Evolutionary conservation across 2,888 invertebrate genomes (phyloP).

Genomic region (Lampropteryx suffumata): DNA sequence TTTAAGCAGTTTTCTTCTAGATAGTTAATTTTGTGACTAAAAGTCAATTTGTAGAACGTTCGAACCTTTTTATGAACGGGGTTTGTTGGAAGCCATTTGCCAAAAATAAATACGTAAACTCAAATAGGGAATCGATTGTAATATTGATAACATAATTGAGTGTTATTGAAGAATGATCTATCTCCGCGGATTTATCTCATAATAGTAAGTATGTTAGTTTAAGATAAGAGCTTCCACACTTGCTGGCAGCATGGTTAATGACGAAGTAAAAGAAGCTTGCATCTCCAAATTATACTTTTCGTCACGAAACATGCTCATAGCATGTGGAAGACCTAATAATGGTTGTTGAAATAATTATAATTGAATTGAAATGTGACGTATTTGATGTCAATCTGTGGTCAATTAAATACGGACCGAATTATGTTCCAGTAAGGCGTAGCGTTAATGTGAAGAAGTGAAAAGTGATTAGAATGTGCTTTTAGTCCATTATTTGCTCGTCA

Average conservation of each 20-base stretch:
- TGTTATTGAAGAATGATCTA: slow-evolving; percentile 63
- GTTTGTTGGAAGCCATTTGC: slow-evolving; percentile 67
- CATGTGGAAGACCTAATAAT: slow-evolving; percentile 45
- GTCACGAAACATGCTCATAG: slow-evolving; percentile 6
- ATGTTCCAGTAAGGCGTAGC: slow-evolving; percentile 63
- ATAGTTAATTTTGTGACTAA: slow-evolving; percentile 67
- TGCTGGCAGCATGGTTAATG: slow-evolving; percentile 6
- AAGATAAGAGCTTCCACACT: slow-evolving; percentile 33
- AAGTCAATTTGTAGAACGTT: slow-evolving; percentile 61
- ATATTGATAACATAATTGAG: slow-evolving; percentile 49
- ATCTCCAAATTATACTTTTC: background rate
- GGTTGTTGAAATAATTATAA: slow-evolving; percentile 70
- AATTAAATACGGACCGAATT: slow-evolving; percentile 73
- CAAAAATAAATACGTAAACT: slow-evolving; percentile 74
- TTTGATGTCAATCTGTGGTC: slow-evolving; percentile 74
- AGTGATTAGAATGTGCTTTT: slow-evolving; percentile 52
- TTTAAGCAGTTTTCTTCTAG: slow-evolving; percentile 46
- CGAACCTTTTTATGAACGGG: slow-evolving; percentile 53
- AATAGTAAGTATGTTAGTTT: slow-evolving; percentile 67
- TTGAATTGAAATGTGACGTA: slow-evolving; percentile 54
- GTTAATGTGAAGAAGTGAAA: slow-evolving; percentile 51
- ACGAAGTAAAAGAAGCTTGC: background rate
- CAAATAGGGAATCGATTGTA: slow-evolving; percentile 46
- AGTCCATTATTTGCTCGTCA: slow-evolving; percentile 40
- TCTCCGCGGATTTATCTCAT: slow-evolving; percentile 69